A percentile compares a stretch with the other conserved stretches of the same genome.
These are phyloP conservation scores for Platerodrilus igneus DNA, from an alignment of 2,888 invertebrate genomes.

Conservation along the genomic window DNA sequence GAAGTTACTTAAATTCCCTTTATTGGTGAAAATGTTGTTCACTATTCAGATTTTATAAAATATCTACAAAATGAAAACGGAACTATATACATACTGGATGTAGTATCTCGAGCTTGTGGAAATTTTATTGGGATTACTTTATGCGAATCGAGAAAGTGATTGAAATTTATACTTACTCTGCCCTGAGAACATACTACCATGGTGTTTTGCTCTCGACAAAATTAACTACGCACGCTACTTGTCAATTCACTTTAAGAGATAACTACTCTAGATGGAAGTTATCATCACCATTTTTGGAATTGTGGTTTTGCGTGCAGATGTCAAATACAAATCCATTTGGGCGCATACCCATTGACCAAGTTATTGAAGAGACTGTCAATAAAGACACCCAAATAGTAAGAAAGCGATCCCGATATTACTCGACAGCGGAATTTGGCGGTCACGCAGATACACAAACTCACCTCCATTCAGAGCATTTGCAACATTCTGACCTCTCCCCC, in stretches of 20 bases:
- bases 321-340: constrained; percentile 7
- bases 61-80: no score
- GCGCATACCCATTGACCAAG: constrained; percentile 6
- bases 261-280: background rate
- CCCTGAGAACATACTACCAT: no score
- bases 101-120: no score
- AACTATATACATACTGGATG: no score
- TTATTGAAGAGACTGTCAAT: no score
- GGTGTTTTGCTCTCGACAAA: constrained; percentile 3
- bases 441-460: no score
- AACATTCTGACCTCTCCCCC: constrained; percentile 2
- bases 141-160: no score
- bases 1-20: no score
- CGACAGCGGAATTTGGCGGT: constrained; percentile 6
- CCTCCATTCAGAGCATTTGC: background rate
- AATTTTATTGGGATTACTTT: no score
- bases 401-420: constrained; percentile 1
- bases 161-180: no score
- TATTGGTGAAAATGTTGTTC: no score
- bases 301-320: constrained; percentile 2
- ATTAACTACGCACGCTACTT: constrained; percentile 4
- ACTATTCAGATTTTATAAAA: no score
- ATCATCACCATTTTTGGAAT: constrained; percentile 1
- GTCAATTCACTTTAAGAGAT: constrained; percentile 2
- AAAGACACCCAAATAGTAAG: constrained; percentile 3